Conservation (phyloP, 2,113 vertebrate species). For the Brachyhypopomus occidentalis region DNA sequence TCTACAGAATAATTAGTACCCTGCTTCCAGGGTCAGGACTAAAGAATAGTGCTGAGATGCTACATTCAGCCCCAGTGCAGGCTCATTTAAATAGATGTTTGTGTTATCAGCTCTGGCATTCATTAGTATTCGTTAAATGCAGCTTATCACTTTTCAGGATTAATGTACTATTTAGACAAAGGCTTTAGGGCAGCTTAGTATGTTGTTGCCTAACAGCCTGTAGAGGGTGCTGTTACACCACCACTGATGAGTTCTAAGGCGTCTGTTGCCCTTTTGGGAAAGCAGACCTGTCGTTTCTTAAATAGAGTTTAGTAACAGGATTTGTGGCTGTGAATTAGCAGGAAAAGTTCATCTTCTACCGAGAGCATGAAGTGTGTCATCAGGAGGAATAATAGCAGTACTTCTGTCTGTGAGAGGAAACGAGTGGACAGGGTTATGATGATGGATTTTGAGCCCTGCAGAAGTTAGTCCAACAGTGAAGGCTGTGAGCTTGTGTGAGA, state of each 20-base stretch:
- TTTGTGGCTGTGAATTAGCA: neutral
- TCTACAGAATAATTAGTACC: slow-evolving; percentile 19
- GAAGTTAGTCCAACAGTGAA: neutral
- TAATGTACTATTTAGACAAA: slow-evolving; percentile 20
- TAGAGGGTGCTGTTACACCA: slow-evolving; percentile 32
- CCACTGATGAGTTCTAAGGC: neutral
- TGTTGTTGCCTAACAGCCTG: neutral
- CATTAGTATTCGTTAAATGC: slow-evolving; percentile 30
- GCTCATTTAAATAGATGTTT: slow-evolving; percentile 15
- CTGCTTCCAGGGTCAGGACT: slow-evolving; percentile 9
- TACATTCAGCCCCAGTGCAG: neutral
- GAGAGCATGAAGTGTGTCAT: neutral
- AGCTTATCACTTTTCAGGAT: slow-evolving; percentile 27
- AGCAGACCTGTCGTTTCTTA: neutral
- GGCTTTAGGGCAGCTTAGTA: neutral
- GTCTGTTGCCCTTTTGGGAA: neutral
- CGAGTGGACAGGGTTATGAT: neutral
- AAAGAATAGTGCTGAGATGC: slow-evolving; percentile 10
- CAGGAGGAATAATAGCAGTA: neutral
- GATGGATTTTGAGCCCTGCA: neutral
- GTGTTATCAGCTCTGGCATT: neutral
- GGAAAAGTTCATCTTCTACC: neutral
- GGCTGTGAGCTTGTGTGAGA: neutral
- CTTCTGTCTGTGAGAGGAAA: neutral
- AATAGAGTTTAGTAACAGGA: neutral